Evolutionary conservation across 2,113 vertebrate species (phyloP), one percentile per base, ranked within the genome.

Genomic region (Rhinopomastus cyanomelas): DNA sequence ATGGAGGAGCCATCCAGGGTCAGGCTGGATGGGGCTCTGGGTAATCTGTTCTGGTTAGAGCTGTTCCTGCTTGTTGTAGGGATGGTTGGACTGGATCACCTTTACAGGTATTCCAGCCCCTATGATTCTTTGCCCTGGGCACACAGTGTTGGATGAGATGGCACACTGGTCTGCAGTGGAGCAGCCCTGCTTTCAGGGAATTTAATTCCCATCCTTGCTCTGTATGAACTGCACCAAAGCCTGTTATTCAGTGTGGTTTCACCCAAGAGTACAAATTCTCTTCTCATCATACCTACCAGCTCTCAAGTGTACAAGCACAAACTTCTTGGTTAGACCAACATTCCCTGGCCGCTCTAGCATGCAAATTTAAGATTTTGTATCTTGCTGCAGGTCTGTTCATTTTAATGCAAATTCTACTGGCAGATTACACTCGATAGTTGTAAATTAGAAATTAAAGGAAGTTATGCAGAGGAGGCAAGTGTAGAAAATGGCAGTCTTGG

Each of bases 361-460:
- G 95, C 85, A 96, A 95, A 96, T 97, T 95, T 93, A 88, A 95
- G 96, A 96, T 97, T 94, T 97, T 96, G 95, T 97, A 96, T 95
- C 95, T 96, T 93, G 92, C 60, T 91, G 87, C 89, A 96, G 93
- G 96, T 96, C 94, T 97, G 87, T 84, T 97, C 73, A 76, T 90
- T 97, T 97, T 96, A 85, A 97, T 97, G 96, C 94, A 97, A 96
- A 97, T 97, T 95, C 83, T 67, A 89, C 30, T 82, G 90, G 75
- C 94, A 93, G 93, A 94, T 97, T 95, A 81, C 93, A 92, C 96
- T 96, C 96, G 96, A 89, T 82, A 87, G 89, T 85, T 96, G 72
- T 97, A 97, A 96, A 96, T 97, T 89, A 97, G 94, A 97, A 97
- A 95, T 87, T 87, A 92, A 87, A 81, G 91, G 83, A 17, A 89